A percentile compares a stretch with the other conserved stretches of the same genome.
Conservation (phyloP, 2,888 invertebrate species). For the Zeuzera pyrina region DNA sequence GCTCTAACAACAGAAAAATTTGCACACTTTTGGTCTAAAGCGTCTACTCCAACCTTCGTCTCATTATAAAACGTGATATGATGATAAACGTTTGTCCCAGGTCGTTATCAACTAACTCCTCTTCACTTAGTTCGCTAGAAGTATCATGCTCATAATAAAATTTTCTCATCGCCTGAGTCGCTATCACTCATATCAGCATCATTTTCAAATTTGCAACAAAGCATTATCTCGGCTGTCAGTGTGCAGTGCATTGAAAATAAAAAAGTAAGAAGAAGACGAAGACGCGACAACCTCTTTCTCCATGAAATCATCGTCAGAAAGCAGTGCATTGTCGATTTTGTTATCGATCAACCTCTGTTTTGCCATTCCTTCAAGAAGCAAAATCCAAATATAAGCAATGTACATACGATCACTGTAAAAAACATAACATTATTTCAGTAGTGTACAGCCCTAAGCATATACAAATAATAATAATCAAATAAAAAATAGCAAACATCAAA, state of each 20-base stretch:
- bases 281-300: no score
- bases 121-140: background rate
- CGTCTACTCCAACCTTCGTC: no score
- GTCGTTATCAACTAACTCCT: background rate
- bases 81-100: background rate
- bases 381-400: slow-evolving; percentile 2
- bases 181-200: background rate
- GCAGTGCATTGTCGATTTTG: background rate
- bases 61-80: background rate
- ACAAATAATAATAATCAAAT: background rate
- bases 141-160: no score
- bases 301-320: background rate
- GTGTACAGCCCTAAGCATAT: slow-evolving; percentile 1
- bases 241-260: background rate
- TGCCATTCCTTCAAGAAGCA: slow-evolving; percentile 6
- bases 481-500: background rate
- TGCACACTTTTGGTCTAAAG: no score
- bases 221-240: background rate
- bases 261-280: no score
- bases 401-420: slow-evolving; percentile 1
- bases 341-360: background rate
- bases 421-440: slow-evolving; percentile 1
- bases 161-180: background rate
- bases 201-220: background rate
- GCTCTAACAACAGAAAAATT: no score